A percentile compares a stretch with the other conserved stretches of the same genome.
phyloP scores from a whole-genome alignment of 2,888 invertebrate genomes.

The Rhagophthalmus giganteus region DNA sequence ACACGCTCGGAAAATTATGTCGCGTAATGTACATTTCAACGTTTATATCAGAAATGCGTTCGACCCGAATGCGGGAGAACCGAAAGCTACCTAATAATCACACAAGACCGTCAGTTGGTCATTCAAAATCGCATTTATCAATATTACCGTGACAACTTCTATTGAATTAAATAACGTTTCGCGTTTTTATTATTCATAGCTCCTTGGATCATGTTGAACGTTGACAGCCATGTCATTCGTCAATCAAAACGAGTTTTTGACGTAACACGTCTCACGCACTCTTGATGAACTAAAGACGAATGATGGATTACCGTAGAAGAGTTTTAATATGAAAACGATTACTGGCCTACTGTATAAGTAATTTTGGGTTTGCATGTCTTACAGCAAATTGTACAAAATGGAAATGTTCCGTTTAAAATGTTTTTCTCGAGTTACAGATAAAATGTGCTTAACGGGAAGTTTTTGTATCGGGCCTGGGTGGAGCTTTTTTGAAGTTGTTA shows the following conservation, averaged over 20 bases:
- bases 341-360: constrained; percentile 31
- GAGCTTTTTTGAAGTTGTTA: too few relatives aligned
- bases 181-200: constrained; percentile 41
- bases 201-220: constrained; percentile 37
- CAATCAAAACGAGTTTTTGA: constrained; percentile 42
- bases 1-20: too few relatives aligned
- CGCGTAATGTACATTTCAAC: constrained; percentile 2
- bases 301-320: constrained; percentile 45
- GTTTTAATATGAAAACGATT: constrained; percentile 40
- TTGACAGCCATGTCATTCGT: constrained; percentile 44
- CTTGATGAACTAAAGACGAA: constrained; percentile 37
- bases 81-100: constrained; percentile 30
- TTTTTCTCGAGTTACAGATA: too few relatives aligned
- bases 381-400: constrained; percentile 10
- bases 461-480: too few relatives aligned
- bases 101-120: constrained; percentile 34
- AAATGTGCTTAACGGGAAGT: too few relatives aligned
- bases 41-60: constrained; percentile 11
- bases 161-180: constrained; percentile 48
- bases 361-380: constrained; percentile 27
- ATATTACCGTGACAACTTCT: constrained; percentile 48
- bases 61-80: constrained; percentile 7
- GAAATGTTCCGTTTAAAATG: constrained; percentile 6
- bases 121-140: constrained; percentile 50
- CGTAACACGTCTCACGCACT: constrained; percentile 37